Percentiles rank a stretch among this genome's conserved stretches.
phyloP scores from a whole-genome alignment of 64 coral and sea anemone species.

The Porites lutea region DNA sequence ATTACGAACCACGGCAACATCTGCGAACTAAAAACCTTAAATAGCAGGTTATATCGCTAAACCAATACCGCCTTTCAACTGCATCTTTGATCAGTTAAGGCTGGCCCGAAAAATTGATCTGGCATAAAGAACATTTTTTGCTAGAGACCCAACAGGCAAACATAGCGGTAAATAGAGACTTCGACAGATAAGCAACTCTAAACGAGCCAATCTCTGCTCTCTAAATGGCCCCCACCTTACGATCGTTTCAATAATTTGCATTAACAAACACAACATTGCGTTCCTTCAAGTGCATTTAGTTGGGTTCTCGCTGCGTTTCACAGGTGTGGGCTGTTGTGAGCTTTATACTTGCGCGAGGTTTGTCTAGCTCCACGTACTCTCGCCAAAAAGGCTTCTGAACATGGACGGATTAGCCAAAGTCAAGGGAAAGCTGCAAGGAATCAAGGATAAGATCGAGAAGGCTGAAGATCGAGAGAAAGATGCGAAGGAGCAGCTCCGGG shows the following conservation, averaged over 20 bases:
- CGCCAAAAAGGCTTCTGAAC: not conserved
- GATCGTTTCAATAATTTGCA: slow-evolving; percentile 34
- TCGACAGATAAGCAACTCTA: not conserved
- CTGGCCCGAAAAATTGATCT: not conserved
- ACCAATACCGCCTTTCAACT: not conserved
- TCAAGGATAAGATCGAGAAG: slow-evolving; percentile 73
- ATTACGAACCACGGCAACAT: not conserved
- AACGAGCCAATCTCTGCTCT: slow-evolving; percentile 23
- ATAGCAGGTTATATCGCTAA: not conserved
- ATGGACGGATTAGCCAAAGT: slow-evolving; percentile 52
- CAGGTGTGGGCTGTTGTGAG: not conserved
- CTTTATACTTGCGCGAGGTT: not conserved
- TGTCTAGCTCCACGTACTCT: not conserved
- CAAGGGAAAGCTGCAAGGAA: slow-evolving; percentile 51
- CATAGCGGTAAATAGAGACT: not conserved
- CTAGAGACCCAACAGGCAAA: not conserved
- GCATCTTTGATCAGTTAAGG: not conserved
- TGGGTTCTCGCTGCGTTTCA: not conserved
- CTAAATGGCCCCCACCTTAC: slow-evolving; percentile 21
- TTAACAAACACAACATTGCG: slow-evolving; percentile 17
- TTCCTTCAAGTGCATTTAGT: not conserved
- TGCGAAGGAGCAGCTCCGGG: slow-evolving; percentile 28
- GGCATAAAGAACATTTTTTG: not conserved
- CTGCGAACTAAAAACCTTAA: not conserved
- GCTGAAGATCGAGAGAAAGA: slow-evolving; percentile 44